Base-by-base conservation (phyloP, 2,797 vertebrate species). In the Xenops minutus region DNA sequence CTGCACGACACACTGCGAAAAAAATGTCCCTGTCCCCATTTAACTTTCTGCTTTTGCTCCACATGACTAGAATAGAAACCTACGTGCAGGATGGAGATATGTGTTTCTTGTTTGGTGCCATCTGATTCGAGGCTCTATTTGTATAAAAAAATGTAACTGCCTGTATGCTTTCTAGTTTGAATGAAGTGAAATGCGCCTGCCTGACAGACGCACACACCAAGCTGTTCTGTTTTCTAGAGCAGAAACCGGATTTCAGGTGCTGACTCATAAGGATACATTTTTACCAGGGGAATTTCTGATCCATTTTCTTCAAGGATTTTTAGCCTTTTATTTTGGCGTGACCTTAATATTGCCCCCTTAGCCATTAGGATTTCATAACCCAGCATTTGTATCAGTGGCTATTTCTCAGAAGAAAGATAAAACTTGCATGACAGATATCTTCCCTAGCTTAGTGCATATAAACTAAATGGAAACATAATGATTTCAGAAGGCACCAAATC, bases 21-120 rank as follows among this genome's bases (percentile, higher is more conserved):
- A 94, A 89, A 93, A 72, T 36, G 92, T 96, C 95, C 95, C 89
- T 97, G 96, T 95, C 97, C 96, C 97, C 82, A 23, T 97, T 97
- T 98, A 92, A 97, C 97, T 97, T 95, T 93, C 89, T 95, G 34
- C 77, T 92, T 85, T 94, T 90, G 88, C 93, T 96, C 94, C 96
- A 93, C 93, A 94, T 85, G 82, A 67, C 95, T 96, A 96, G 94
- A 97, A 90, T 89, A 93, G 95, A 96, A 96, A 88, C 12, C 9
- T 72, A 56, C 5, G 0, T 92, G 92, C 89, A 66, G 62, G 46
- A 85, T 94, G 94, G 77, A 92, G 85, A 93, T 85, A 92, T 9
- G 34, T 64, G 49, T 80, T 78, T 87, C 92, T 97, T 94, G 51
- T 89, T 95, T 37, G 41, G 56, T 88, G 95, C 94, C 71, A 67